Base-by-base conservation (phyloP, 1,140 invertebrate species). In the Venturia canescens region DNA sequence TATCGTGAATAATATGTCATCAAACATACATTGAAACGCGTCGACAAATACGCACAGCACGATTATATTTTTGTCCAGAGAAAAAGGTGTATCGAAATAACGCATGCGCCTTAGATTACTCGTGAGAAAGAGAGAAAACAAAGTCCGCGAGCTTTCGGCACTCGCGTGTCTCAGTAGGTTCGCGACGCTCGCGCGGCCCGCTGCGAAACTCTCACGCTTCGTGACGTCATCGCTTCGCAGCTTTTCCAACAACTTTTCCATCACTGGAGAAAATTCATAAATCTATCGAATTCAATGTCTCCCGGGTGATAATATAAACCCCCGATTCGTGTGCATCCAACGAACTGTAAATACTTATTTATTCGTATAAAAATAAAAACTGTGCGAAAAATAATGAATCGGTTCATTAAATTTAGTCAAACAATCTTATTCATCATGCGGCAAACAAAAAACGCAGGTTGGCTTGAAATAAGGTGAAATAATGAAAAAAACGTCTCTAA, bases 131-230 rank as follows among this genome's bases (percentile, higher is more conserved):
- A 57, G 53, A 57, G 53, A 57, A 3, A 57, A 2, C 53, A 23
- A 57, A 23, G 21, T 57, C 53, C 13, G 4, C 15, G 53, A 57
- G 53, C 53, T 57, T 57, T 57, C 21, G 3, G 13, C 15, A n/a
- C 53, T 57, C 53, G 53, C 53, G 53, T 57, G 53, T 57, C 53
- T 57, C 53, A 57, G 53, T 57, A 16, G 53, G 5, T 57, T 57
- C 53, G 53, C 53, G 53, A 57, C n/a, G 16, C 53, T 57, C 53
- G 53, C 16, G 53, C 11, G 53, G 53, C 21, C 18, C 9, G n/a
- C 53, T 11, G 21, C 53, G 53, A n/a, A 23, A 5, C 4, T 57
- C 21, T n/a, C 18, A 21, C 9, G 1, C 4, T 57, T 57, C 3
- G 21, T 23, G 21, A 57, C 21, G 18, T 23, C 16, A 57, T 57